phyloP scores from a whole-genome alignment of 2,113 vertebrate species.

The Chionomys nivalis region DNA sequence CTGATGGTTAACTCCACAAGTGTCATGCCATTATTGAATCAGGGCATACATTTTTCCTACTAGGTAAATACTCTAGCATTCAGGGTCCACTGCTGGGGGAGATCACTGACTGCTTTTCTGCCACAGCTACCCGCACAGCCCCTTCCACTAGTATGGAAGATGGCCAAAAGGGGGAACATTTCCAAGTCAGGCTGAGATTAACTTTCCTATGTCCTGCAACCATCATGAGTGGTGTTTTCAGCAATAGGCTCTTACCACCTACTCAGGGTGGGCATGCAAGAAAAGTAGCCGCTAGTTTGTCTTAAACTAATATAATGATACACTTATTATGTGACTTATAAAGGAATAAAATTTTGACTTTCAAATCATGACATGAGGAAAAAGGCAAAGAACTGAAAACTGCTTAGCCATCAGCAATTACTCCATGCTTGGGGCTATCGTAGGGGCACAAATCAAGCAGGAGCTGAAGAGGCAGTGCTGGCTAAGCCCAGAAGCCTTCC shows the following conservation, averaged over 20 bases:
- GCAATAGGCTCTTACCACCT: background rate
- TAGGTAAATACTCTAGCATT: no score
- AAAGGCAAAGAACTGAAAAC: slow-evolving; percentile 69
- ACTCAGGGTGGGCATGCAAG: background rate
- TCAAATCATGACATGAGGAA: slow-evolving; percentile 73
- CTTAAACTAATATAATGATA: slow-evolving; percentile 9
- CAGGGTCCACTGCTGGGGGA: background rate
- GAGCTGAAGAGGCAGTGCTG: background rate
- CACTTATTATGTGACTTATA: slow-evolving; percentile 68
- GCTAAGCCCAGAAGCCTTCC: rapidly evolving
- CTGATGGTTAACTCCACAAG: background rate
- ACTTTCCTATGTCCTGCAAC: background rate
- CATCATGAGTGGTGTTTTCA: background rate
- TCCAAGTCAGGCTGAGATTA: background rate
- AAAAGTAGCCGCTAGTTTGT: background rate
- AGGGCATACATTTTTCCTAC: no score
- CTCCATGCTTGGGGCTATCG: background rate
- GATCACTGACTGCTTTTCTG: background rate
- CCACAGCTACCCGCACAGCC: background rate
- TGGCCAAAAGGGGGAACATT: background rate
- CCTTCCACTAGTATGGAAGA: background rate
- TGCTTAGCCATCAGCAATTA: background rate
- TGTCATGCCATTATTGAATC: background rate
- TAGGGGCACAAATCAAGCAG: background rate
- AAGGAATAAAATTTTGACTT: slow-evolving; percentile 69